phyloP scores from a whole-genome alignment of 2,888 invertebrate genomes.

The Acholoe squamosa region DNA sequence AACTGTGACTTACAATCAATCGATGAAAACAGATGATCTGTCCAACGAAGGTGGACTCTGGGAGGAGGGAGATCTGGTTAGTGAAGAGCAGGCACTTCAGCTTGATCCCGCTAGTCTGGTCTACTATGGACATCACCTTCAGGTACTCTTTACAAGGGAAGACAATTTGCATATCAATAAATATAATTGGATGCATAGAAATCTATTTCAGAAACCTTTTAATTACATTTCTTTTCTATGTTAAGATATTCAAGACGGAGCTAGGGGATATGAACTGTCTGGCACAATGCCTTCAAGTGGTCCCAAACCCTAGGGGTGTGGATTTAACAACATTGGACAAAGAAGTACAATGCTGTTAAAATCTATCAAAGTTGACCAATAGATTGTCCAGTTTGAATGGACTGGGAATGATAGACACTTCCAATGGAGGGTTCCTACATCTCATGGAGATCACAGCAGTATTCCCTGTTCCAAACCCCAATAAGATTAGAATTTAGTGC shows the following conservation, averaged over 20 bases:
- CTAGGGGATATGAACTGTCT: no score
- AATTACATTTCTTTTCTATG: neutral
- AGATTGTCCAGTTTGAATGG: no score
- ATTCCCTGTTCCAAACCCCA: no score
- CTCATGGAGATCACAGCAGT: no score
- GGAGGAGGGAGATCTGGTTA: constrained; percentile 69
- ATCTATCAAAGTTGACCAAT: no score
- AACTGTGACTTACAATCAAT: constrained; percentile 71
- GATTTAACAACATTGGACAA: no score
- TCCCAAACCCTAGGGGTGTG: no score
- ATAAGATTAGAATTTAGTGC: no score
- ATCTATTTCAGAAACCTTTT: neutral
- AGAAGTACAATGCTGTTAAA: no score
- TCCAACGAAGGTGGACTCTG: constrained; percentile 71
- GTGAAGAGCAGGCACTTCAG: constrained; percentile 75
- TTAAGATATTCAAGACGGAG: neutral
- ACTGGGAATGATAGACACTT: no score
- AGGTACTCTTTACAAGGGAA: constrained; percentile 71
- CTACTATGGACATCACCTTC: constrained; percentile 73
- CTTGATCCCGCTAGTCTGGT: constrained; percentile 71
- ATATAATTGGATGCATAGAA: neutral
- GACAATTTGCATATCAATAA: neutral
- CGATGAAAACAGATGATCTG: constrained; percentile 75
- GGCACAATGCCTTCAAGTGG: no score
- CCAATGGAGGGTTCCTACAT: no score